These are phyloP conservation scores for Oreochromis grahami DNA, from an alignment of 2,797 vertebrate species.

Conservation along the genomic window DNA sequence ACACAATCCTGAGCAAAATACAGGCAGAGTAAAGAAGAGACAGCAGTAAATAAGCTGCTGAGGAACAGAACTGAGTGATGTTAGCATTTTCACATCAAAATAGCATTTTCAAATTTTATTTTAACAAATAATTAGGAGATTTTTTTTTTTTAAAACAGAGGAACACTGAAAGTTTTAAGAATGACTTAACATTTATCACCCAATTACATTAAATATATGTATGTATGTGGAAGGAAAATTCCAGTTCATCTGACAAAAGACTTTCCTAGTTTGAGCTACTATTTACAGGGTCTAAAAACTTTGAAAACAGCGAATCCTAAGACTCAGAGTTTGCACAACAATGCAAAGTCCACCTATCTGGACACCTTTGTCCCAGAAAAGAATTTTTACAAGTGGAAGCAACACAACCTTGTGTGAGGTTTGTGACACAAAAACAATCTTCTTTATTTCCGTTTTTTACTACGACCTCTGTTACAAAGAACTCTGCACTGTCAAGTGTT, in stretches of 20 bases:
- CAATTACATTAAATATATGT: not conserved
- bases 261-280: not conserved
- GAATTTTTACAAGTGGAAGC: not conserved
- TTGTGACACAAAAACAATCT: not conserved
- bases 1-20: conserved; percentile 1
- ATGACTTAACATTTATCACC: not conserved
- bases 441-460: not conserved
- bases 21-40: not conserved
- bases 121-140: not conserved
- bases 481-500: not conserved
- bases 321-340: not conserved
- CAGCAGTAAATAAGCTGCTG: not conserved
- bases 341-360: not conserved
- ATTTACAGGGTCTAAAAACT: not conserved
- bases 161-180: not conserved
- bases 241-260: not conserved
- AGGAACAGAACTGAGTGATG: conserved; percentile 16
- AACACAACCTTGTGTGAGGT: not conserved
- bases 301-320: not conserved
- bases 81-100: not conserved
- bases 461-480: not conserved
- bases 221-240: not conserved
- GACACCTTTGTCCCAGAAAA: not conserved
- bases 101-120: not conserved
- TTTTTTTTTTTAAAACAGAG: rapidly evolving